Evolutionary conservation across 2,113 vertebrate species (phyloP), one percentile per base, ranked within the genome.

Genomic region (Serilophus lunatus): DNA sequence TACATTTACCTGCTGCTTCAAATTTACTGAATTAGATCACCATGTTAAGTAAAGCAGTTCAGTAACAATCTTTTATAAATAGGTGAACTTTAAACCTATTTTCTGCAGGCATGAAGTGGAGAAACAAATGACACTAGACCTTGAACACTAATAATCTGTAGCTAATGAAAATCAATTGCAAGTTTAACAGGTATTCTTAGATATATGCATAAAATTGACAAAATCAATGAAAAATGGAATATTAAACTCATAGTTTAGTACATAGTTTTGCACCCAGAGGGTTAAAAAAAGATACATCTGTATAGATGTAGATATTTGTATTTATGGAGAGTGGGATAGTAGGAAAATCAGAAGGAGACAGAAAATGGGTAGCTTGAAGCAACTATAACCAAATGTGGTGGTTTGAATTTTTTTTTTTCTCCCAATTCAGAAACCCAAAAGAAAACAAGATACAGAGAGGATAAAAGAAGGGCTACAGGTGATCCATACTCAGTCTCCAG

Each of bases 61-160:
- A 95, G 84, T 96, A 86, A 86, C 59, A 95, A 77, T 29, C 20
- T 94, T 88, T 90, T 69, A 90, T 91, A 97, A 96, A 95, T 74
- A 96, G 69, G 71, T 80, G 85, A 95, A 45, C 10, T 88, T 97
- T 82, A 94, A 72, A 82, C 64, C 94, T 95, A 53, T 86, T 92
- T 92, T 96, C 79, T 24, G 57, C 17, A 68, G 36, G 16, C 20
- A 28, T 31, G 60, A 84, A 56, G 28, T 57, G 18, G 14, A 68
- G 26, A 10, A 60, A 26, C 16, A 84, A 75, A 78, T 19, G 33
- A 29, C 47, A 38, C 19, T 47, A 40, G 35, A 35, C 54, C n/a
- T 38, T 51, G 22, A 81, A 35, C 20, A 86, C 8, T 6, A 47
- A 64, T 60, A 68, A 40, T 26, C 11, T 84, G 51, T 28, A 68